Evolutionary conservation across 2,113 vertebrate species (phyloP).

Genomic region (Clupea harengus): DNA sequence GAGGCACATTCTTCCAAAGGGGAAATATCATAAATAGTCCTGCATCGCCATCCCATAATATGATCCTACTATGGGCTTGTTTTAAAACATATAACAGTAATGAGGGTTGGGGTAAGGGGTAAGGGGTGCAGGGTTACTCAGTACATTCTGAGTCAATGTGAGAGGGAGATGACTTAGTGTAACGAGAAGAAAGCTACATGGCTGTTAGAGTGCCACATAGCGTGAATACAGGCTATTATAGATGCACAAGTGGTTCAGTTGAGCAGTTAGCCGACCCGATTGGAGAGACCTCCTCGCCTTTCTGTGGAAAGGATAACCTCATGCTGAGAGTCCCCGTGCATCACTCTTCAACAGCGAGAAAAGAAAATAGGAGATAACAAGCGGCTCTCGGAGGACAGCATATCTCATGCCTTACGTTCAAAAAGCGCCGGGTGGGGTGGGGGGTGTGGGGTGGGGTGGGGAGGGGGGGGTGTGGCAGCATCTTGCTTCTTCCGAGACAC

Average conservation of each 20-base stretch:
- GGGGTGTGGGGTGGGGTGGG: too few relatives aligned
- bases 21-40: background rate
- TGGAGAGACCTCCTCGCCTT: background rate
- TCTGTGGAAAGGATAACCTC: background rate
- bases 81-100: background rate
- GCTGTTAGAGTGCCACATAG: background rate
- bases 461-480: too few relatives aligned
- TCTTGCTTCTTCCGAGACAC: background rate
- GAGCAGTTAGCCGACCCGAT: background rate
- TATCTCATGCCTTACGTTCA: too few relatives aligned
- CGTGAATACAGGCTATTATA: background rate
- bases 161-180: background rate
- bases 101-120: background rate
- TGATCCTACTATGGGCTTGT: background rate
- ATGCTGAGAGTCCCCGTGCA: background rate
- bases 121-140: background rate
- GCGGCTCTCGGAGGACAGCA: background rate
- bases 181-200: background rate
- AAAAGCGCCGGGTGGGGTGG: too few relatives aligned
- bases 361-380: background rate
- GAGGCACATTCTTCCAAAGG: background rate
- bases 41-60: background rate
- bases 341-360: background rate
- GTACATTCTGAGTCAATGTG: background rate
- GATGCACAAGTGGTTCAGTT: background rate